These are phyloP conservation scores for Pseudomugil tenellus DNA, from an alignment of 2,797 vertebrate species.

Conservation along the genomic window DNA sequence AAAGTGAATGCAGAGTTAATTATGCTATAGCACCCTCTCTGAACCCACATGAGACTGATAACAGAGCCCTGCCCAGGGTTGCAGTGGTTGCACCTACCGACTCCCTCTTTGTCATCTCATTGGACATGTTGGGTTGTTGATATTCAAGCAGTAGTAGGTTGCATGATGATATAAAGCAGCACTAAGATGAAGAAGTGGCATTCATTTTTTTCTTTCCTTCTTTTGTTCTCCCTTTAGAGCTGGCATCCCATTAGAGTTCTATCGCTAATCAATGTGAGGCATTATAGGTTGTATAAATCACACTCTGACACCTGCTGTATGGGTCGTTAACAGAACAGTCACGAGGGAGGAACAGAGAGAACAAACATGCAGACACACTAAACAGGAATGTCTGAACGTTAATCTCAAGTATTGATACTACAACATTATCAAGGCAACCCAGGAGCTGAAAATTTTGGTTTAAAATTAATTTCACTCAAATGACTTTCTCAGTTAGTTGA, in stretches of 20 bases:
- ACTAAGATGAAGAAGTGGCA: slow-evolving; percentile 34
- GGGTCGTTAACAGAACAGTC: slow-evolving; percentile 75
- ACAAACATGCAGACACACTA: slow-evolving; percentile 67
- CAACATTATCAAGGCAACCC: slow-evolving; percentile 38
- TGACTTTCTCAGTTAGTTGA: slow-evolving; percentile 30
- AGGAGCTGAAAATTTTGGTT: slow-evolving; percentile 28
- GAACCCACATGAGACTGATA: slow-evolving; percentile 79
- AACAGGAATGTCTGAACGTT: slow-evolving; percentile 58
- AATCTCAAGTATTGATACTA: slow-evolving; percentile 36
- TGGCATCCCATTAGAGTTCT: slow-evolving; percentile 74
- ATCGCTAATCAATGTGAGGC: slow-evolving; percentile 82
- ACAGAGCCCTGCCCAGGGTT: slow-evolving; percentile 75
- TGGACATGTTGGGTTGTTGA: slow-evolving; percentile 53
- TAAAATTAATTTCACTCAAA: slow-evolving; percentile 16
- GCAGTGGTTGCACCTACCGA: slow-evolving; percentile 67
- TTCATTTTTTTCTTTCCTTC: neutral
- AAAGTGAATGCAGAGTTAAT: slow-evolving; percentile 85
- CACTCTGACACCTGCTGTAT: slow-evolving; percentile 75
- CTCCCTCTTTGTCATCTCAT: slow-evolving; percentile 49
- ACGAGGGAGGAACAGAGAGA: slow-evolving; percentile 66
- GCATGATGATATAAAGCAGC: slow-evolving; percentile 43
- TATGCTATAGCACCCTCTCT: slow-evolving; percentile 86
- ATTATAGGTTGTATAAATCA: slow-evolving; percentile 84
- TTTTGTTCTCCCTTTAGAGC: slow-evolving; percentile 53
- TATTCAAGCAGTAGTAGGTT: slow-evolving; percentile 52